Evolutionary conservation across 2,113 vertebrate species (phyloP).

Genomic region (Elachura formosa): DNA sequence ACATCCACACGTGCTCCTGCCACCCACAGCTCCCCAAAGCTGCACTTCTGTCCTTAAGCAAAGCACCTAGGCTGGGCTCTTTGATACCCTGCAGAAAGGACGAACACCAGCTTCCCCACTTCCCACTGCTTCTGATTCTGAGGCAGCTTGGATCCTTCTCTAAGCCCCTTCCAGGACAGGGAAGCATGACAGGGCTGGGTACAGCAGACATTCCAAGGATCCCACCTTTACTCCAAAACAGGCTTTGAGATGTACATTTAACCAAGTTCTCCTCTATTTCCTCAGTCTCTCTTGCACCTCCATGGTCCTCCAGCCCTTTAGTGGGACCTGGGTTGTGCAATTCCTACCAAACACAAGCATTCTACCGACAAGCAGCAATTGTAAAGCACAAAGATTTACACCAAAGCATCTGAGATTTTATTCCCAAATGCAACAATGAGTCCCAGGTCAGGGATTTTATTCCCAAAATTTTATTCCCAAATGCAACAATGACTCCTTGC

Average conservation of each 20-base stretch:
- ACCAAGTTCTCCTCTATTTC: neutral
- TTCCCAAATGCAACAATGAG: neutral
- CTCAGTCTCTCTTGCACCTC: neutral
- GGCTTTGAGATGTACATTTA: neutral
- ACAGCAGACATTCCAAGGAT: neutral
- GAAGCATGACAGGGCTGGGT: accelerated
- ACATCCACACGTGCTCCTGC: accelerated
- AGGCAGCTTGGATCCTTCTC: neutral
- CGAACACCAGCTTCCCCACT: neutral
- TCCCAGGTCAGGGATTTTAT: neutral
- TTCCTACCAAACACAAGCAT: neutral
- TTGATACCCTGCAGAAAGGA: neutral
- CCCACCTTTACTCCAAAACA: neutral
- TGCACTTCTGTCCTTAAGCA: neutral
- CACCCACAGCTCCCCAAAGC: neutral
- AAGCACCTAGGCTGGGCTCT: neutral
- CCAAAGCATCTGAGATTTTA: neutral
- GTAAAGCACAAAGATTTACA: neutral
- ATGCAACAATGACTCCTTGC: neutral
- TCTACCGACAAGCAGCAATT: neutral
- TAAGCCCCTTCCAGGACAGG: neutral
- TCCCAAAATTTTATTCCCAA: neutral
- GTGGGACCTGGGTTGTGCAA: neutral
- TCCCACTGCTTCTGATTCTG: accelerated
- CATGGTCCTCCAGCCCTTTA: accelerated